phyloP scores from a whole-genome alignment of 1,140 invertebrate genomes.

The Brachionus manjavacas region DNA sequence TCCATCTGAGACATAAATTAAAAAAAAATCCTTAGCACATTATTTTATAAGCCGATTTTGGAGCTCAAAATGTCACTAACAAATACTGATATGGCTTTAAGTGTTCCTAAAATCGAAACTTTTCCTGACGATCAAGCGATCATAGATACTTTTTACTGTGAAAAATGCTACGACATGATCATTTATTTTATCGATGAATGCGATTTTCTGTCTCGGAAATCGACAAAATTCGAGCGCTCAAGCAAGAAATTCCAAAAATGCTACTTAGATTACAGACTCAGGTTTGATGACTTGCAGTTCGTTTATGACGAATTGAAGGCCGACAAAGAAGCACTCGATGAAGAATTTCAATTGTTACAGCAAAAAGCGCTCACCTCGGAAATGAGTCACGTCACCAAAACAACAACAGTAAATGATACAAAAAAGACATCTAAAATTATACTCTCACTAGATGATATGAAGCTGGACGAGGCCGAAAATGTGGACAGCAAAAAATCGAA shows the following conservation, averaged over 20 bases:
- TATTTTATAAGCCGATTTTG: background rate
- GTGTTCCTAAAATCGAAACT: background rate
- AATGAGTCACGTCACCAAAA: background rate
- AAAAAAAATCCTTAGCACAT: background rate
- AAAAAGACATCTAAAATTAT: constrained; percentile 25
- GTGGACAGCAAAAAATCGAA: background rate
- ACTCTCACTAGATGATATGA: background rate
- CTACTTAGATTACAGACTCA: background rate
- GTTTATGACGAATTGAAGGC: constrained; percentile 10
- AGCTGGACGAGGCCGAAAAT: background rate
- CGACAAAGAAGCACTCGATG: background rate
- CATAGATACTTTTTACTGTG: background rate
- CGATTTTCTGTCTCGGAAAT: background rate
- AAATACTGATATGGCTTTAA: background rate
- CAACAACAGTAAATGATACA: background rate
- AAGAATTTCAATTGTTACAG: background rate
- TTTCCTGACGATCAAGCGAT: background rate
- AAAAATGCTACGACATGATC: constrained; percentile 14
- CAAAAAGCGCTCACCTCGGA: background rate
- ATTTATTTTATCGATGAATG: constrained; percentile 20
- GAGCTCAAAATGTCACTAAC: background rate
- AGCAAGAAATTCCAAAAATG: background rate
- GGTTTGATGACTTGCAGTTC: background rate
- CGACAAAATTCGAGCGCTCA: background rate
- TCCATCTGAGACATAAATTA: background rate